A percentile compares a stretch with the other conserved stretches of the same genome.
phyloP scores from a whole-genome alignment of 2,113 vertebrate species.

The Neofelis nebulosa region DNA sequence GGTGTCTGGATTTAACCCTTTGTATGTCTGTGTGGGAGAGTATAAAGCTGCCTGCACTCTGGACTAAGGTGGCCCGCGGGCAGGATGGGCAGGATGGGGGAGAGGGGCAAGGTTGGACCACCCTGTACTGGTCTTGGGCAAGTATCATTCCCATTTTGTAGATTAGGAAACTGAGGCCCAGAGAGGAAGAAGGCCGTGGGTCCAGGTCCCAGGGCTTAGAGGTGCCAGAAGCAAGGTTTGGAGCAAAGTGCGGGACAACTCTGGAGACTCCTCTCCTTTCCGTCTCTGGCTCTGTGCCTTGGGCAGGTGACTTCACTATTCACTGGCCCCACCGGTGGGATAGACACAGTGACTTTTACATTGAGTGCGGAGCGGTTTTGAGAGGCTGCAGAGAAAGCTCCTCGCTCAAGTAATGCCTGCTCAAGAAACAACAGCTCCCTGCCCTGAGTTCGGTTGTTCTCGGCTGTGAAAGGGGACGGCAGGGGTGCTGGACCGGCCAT shows the following conservation, averaged over 20 bases:
- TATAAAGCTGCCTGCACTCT: not conserved
- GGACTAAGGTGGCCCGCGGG: not conserved
- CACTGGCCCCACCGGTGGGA: not conserved
- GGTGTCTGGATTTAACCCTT: not conserved
- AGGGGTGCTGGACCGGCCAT: not conserved
- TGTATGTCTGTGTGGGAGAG: not conserved
- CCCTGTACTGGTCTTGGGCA: not conserved
- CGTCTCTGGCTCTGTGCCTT: not conserved
- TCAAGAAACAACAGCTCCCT: not conserved
- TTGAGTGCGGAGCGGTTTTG: not conserved
- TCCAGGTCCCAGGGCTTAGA: not conserved
- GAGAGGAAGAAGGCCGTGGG: too few relatives aligned
- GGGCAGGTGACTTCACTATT: not conserved
- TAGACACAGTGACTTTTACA: accelerated
- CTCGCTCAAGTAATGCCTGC: not conserved
- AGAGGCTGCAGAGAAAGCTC: not conserved
- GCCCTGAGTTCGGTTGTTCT: not conserved
- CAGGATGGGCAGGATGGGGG: too few relatives aligned
- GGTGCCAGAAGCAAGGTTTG: not conserved
- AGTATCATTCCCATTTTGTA: not conserved
- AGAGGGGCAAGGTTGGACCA: not conserved
- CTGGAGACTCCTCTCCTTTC: not conserved
- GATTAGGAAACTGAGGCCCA: not conserved
- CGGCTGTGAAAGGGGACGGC: not conserved
- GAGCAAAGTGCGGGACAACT: accelerated